phyloP scores from a whole-genome alignment of 2,888 invertebrate species.

The Stratiomys singularior region DNA sequence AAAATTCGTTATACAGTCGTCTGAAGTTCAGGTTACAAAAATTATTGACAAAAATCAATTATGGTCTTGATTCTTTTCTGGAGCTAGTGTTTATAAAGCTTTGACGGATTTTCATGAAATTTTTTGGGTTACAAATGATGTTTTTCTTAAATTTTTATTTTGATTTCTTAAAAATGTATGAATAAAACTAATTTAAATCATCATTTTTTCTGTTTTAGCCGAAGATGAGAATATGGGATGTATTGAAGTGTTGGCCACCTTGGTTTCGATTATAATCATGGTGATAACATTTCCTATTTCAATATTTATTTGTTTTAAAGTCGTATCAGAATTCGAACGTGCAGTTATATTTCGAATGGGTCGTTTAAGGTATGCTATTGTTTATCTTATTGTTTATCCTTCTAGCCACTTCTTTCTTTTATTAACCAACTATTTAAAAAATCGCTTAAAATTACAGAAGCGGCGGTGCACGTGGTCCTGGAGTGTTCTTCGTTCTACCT shows the following conservation, averaged over 20 bases:
- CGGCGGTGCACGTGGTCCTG: constrained; percentile 85
- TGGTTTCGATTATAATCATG: constrained; percentile 77
- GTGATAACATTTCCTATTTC: constrained; percentile 85
- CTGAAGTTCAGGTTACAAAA: too few relatives aligned
- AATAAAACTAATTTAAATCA: too few relatives aligned
- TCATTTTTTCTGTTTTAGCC: constrained; percentile 65
- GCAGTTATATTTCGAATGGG: constrained; percentile 91
- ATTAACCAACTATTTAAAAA: too few relatives aligned
- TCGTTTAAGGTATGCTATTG: constrained; percentile 68
- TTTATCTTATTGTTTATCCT: background rate
- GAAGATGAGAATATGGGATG: constrained; percentile 75
- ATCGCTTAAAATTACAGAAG: too few relatives aligned
- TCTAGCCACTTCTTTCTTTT: background rate
- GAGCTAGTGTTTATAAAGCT: too few relatives aligned
- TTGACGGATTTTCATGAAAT: too few relatives aligned
- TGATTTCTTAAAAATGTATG: too few relatives aligned
- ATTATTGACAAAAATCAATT: too few relatives aligned
- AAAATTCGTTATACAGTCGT: too few relatives aligned
- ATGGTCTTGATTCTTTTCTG: too few relatives aligned
- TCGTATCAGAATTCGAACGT: constrained; percentile 87
- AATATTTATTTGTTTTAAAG: constrained; percentile 86
- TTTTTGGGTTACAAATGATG: too few relatives aligned
- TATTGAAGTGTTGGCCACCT: constrained; percentile 79
- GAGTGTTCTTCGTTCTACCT: constrained; percentile 92
- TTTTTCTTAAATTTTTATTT: too few relatives aligned